phyloP scores from a whole-genome alignment of 1,140 invertebrate species.

The Sesamia nonagrioides region DNA sequence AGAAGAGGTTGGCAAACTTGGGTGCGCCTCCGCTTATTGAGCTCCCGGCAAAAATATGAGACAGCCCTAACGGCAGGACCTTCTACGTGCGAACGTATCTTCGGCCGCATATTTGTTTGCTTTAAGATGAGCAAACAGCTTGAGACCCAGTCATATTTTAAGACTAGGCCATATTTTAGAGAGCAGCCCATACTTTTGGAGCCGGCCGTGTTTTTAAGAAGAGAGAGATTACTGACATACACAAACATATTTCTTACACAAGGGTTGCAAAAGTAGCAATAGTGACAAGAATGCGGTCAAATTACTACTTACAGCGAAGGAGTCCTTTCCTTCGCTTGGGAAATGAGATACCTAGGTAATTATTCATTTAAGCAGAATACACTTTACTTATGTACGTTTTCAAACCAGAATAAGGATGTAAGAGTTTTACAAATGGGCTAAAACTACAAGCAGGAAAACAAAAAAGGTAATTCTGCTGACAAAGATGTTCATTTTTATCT shows the following conservation, averaged over 20 bases:
- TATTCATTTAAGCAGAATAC: too few species aligned
- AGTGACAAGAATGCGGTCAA: too few species aligned
- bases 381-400: too few species aligned
- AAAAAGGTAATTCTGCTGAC: slow-evolving; percentile 7
- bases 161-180: neutral
- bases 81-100: slow-evolving; percentile 48
- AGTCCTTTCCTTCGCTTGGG: too few species aligned
- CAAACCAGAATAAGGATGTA: neutral
- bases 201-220: neutral
- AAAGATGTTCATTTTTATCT: slow-evolving; percentile 9
- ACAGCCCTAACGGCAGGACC: slow-evolving; percentile 56
- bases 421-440: neutral
- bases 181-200: neutral
- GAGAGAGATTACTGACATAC: too few species aligned
- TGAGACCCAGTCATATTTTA: slow-evolving; percentile 1
- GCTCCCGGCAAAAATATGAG: slow-evolving; percentile 79
- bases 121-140: slow-evolving; percentile 15
- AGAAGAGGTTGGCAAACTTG: slow-evolving; percentile 78
- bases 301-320: too few species aligned
- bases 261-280: too few species aligned
- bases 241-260: too few species aligned
- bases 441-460: neutral
- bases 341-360: too few species aligned
- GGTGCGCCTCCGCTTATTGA: slow-evolving; percentile 75
- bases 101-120: slow-evolving; percentile 33